Evolutionary conservation across 2,888 invertebrate species (phyloP).

Genomic region (Rhogogaster chlorosoma): DNA sequence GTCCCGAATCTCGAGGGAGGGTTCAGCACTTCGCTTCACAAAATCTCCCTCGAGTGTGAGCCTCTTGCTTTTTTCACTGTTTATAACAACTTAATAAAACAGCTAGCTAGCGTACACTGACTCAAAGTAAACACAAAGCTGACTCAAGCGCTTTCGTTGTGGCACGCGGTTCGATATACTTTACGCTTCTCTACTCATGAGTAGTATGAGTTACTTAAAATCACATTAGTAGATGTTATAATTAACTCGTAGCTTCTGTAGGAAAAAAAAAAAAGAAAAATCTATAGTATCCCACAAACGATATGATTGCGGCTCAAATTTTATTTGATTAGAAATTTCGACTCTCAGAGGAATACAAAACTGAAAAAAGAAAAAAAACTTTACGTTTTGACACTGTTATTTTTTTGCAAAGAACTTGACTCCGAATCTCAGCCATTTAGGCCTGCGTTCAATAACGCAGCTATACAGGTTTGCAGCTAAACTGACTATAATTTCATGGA

Average conservation of each 20-base stretch:
- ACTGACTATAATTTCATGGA: neutral
- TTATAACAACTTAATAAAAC: constrained; percentile 48
- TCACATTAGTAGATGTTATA: neutral
- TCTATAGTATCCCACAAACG: neutral
- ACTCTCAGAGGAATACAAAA: neutral
- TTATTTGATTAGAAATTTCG: neutral
- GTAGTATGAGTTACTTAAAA: constrained; percentile 7
- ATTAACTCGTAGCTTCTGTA: constrained; percentile 13
- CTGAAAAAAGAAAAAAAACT: neutral
- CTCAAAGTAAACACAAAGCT: constrained; percentile 45
- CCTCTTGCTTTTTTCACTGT: constrained; percentile 48
- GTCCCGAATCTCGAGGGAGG: neutral
- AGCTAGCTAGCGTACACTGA: constrained; percentile 39
- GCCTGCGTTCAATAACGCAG: neutral
- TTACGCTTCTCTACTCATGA: neutral
- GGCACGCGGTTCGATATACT: constrained; percentile 25
- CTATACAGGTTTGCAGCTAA: neutral
- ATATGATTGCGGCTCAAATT: neutral
- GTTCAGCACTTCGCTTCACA: constrained; percentile 12
- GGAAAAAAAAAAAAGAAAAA: neutral
- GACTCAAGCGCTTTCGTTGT: constrained; percentile 29
- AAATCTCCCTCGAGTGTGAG: constrained; percentile 31
- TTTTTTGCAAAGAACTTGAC: neutral
- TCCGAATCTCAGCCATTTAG: neutral
- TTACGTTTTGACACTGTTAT: neutral